Conservation (phyloP, 2,113 vertebrate genomes). For the Mobula birostris region DNA sequence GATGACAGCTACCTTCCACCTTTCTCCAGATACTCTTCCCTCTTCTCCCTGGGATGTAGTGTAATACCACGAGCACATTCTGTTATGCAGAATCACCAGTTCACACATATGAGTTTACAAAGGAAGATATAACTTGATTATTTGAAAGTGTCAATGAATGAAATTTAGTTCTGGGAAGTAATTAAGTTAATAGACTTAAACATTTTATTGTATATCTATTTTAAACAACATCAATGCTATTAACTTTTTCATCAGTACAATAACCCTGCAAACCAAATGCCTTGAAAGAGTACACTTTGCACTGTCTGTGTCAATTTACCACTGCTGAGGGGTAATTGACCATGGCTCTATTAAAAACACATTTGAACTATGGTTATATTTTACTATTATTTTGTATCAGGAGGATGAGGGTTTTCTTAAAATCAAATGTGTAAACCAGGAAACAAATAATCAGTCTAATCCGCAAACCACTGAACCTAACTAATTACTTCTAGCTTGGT, state of each 20-base stretch:
- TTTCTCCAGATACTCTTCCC: neutral
- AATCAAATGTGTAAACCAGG: neutral
- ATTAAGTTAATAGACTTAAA: neutral
- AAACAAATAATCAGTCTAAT: neutral
- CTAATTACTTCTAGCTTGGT: neutral
- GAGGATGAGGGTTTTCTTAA: neutral
- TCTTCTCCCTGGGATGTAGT: neutral
- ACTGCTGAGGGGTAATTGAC: conserved; percentile 8
- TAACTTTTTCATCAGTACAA: neutral
- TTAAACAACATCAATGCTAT: neutral
- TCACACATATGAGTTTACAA: neutral
- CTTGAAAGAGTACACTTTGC: neutral
- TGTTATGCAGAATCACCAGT: neutral
- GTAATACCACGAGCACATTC: neutral
- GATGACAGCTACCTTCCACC: neutral
- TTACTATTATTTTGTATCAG: neutral
- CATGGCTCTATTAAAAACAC: neutral
- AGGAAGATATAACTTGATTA: neutral
- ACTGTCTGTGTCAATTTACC: neutral
- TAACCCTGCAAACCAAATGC: neutral
- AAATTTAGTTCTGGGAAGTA: neutral
- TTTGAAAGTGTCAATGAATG: neutral
- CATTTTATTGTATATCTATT: neutral
- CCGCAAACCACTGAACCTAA: neutral
- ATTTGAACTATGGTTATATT: neutral